Base-by-base conservation (phyloP, 2,888 invertebrate genomes). In the Prosapia bicincta region DNA sequence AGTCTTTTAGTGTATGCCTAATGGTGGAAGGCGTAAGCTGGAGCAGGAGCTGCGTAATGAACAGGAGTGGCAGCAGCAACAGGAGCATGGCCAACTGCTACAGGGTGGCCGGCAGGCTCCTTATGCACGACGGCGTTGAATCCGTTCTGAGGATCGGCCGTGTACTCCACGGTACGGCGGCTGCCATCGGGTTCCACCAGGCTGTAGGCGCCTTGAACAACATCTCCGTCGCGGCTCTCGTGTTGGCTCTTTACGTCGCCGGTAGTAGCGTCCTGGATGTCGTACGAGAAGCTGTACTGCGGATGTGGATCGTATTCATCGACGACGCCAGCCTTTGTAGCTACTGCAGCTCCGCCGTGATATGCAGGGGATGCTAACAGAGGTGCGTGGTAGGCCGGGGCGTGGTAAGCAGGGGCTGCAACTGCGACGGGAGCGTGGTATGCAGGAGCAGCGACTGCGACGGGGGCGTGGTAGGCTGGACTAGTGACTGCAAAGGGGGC, bases 291-390 rank as follows among this genome's bases (percentile, higher is more conserved):
- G 78, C 69, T 75, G 80, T 80, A 80, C 76, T 77, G 77, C 26
- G 80, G 80, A 76, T 80, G 80, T 68, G 80, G 80, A 80, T 80
- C 80, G 79, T 80, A 80, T 43, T 80, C 80, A 72, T 79, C 79
- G 71, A 79, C 79, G 38, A 79, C 79, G 54, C 77, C 77, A 25
- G 80, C 78, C 80, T 81, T 80, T 5, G 82, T 6, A 20, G 54
- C 82, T 13, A 82, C 79, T 32, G 83, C 83, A 66, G 78, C 78
- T 72, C 77, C 85, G 83, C 84, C 87, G 85, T 85, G 89, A 80
- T 86, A 86, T 82, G 84, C 20, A 82, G 84, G 10, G 83, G 83
- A 15, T 65, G 82, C 80, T 26, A 81, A 81, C 85, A 83, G 78
- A 83, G 82, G 15, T 83, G 84, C 72, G 80, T 77, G 20, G 66